Evolutionary conservation across 1,140 invertebrate genomes (phyloP).

Genomic region (Drosophila bifasciata): DNA sequence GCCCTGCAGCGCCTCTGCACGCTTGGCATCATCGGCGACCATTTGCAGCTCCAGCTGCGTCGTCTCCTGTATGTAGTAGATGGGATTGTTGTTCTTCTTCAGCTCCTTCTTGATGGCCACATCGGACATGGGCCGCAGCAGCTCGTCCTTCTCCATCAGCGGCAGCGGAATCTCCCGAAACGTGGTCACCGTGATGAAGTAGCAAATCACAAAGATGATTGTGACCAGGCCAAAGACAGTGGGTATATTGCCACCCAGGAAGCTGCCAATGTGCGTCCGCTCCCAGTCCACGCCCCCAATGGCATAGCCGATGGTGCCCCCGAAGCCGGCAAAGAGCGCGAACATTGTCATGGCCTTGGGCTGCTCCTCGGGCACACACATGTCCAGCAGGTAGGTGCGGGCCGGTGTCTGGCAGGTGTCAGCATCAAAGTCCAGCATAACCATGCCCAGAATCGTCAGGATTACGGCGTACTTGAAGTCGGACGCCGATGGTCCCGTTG

Average conservation of each 20-base stretch:
- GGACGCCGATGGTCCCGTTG: slow-evolving; percentile 22
- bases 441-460: slow-evolving; percentile 92
- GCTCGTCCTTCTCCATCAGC: slow-evolving; percentile 83
- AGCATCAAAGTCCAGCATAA: slow-evolving; percentile 92
- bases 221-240: slow-evolving; percentile 91
- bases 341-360: slow-evolving; percentile 91
- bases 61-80: slow-evolving; percentile 76
- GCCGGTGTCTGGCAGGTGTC: slow-evolving; percentile 94
- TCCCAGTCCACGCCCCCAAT: slow-evolving; percentile 93
- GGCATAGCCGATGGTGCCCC: slow-evolving; percentile 92
- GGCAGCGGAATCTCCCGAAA: slow-evolving; percentile 90
- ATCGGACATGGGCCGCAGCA: slow-evolving; percentile 71
- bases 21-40: slow-evolving; percentile 40
- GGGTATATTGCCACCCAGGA: slow-evolving; percentile 90
- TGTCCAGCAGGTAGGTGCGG: slow-evolving; percentile 92
- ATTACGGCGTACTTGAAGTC: slow-evolving; percentile 86
- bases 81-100: slow-evolving; percentile 73
- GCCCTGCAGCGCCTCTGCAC: slow-evolving; percentile 35
- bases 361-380: slow-evolving; percentile 92
- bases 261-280: slow-evolving; percentile 86
- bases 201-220: slow-evolving; percentile 89
- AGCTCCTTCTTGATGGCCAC: slow-evolving; percentile 84
- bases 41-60: slow-evolving; percentile 58
- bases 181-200: slow-evolving; percentile 88
- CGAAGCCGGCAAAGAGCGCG: slow-evolving; percentile 93